A percentile compares a stretch with the other conserved stretches of the same genome.
Conservation (phyloP, 2,113 vertebrate genomes). For the Coryphaenoides rupestris region DNA sequence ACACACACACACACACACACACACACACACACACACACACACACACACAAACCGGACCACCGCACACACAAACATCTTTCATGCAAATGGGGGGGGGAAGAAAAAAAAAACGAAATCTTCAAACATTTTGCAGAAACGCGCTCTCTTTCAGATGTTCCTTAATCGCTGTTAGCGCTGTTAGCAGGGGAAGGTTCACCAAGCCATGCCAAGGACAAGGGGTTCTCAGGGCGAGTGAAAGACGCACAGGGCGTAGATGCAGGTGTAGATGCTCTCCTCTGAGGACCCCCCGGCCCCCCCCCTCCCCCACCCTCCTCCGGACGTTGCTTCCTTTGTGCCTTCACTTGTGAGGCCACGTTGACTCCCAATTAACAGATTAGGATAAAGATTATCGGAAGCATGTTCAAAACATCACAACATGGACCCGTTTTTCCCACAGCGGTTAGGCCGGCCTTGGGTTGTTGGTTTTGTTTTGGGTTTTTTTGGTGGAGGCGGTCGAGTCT, state of each 20-base stretch:
- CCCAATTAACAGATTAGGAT: constrained; percentile 69
- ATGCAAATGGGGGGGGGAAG: constrained; percentile 80
- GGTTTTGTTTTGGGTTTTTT: constrained; percentile 17
- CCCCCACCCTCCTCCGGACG: no score
- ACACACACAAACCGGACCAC: constrained; percentile 29
- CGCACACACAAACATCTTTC: constrained; percentile 52
- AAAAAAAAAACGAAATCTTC: constrained; percentile 53
- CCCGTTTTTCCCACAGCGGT: constrained; percentile 60
- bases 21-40: constrained; percentile 10
- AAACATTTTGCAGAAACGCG: constrained; percentile 70
- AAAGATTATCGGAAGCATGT: constrained; percentile 61
- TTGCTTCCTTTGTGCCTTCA: constrained; percentile 50
- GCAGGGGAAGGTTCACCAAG: constrained; percentile 68
- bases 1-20: constrained; percentile 1
- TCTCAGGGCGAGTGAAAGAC: constrained; percentile 63
- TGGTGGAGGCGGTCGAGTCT: constrained; percentile 25
- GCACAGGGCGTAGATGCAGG: constrained; percentile 58
- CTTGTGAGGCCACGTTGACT: constrained; percentile 61
- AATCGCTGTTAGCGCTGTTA: constrained; percentile 68
- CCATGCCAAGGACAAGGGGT: constrained; percentile 70
- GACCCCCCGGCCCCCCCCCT: constrained; percentile 38
- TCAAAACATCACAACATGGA: constrained; percentile 54
- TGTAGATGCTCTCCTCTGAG: constrained; percentile 54
- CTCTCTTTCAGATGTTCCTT: constrained; percentile 67
- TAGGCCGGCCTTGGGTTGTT: constrained; percentile 34